Evolutionary conservation across 2,113 vertebrate genomes (phyloP), one percentile per base, ranked within the genome.

Genomic region (Neolamprologus tretocephalus): DNA sequence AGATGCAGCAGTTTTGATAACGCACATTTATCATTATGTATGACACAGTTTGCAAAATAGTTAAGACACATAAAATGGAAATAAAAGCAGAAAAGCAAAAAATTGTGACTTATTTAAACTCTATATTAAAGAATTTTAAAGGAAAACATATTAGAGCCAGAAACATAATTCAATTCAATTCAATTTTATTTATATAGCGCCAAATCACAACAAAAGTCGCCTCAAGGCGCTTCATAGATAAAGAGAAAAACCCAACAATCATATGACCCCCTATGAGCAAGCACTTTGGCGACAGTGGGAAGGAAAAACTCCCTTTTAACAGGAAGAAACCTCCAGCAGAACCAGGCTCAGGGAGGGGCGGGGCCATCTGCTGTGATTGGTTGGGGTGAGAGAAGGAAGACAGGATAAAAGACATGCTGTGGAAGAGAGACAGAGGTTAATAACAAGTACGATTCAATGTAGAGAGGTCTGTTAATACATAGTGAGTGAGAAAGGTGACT

Each of bases 371-470:
- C 37, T 40, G 10, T 0, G 2, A 37, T 1, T 1, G 9, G 37
- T 40, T 40, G 10, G 37, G 1, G 37, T 40, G 37, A 40, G 37
- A 40, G 37, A 11, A 40, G 10, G 10, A 40, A 40, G 10, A 40
- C 37, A 40, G 10, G 37, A 40, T 40, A 37, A 40, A 23, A 40
- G 37, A 40, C 37, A 40, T 40, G 37, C 37, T 40, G 37, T 40
- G 37, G 37, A 40, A 40, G 37, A 40, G 37, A 40, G 37, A 40
- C 4, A 40, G 37, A 11, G 37, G 0, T 40, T 40, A 37, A 37
- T 37, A 37, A 37, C 37, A 37, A 9, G 11, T 37, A 37, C 0
- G 37, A 40, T 40, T 40, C 9, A 37, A 37, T 10, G 0, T 1
- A 37, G 35, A 37, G 35, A 37, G 9, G 35, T 37, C 9, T 37